Evolutionary conservation across 2,797 vertebrate species (phyloP), one percentile per base, ranked within the genome.

Genomic region (Darevskia nairensis): DNA sequence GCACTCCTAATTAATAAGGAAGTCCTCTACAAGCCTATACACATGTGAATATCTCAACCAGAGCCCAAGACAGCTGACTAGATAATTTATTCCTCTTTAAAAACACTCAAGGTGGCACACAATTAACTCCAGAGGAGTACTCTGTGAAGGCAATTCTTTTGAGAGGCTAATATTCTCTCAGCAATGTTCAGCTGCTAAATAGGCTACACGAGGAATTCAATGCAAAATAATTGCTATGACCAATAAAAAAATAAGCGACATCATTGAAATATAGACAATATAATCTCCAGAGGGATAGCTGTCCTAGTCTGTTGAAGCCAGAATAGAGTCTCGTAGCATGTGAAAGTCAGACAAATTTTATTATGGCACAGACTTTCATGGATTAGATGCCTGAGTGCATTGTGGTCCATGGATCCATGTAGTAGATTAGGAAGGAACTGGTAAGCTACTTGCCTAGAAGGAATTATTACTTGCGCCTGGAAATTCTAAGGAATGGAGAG

Each of bases 1-100:
- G 89, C 90, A 84, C 88, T 96, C 93, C 96, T 97, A 96, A 96
- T 96, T 96, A 95, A 39, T n/a, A 92, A 96, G 85, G 90, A 96
- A 95, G 90, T 84, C 89, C 86, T 95, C 91, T 68, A 84, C 89
- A 95, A 95, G 94, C 78, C 39, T 91, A 92, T 92, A 93, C 95
- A 96, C 95, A 96, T 96, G 95, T 93, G 91, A 64, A 71, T 77
- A 64, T 69, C 91, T 96, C 95, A 94, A 94, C 88, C 80, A 95
- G 90, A 92, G 92, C 92, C 92, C 94, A 94, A 92, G 94, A 95
- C 44, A 93, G 92, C 89, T 86, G 86, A 94, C 85, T n/a, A 93
- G 81, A 94, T 91, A 66, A 93, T 93, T 94, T 95, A 91, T 93
- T 93, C 88, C 85, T 83, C 55, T 71, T 90, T 85, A 89, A 91